A percentile compares a stretch with the other conserved stretches of the same genome.
phyloP scores from a whole-genome alignment of 2,113 vertebrate genomes.

The Progne subis region DNA sequence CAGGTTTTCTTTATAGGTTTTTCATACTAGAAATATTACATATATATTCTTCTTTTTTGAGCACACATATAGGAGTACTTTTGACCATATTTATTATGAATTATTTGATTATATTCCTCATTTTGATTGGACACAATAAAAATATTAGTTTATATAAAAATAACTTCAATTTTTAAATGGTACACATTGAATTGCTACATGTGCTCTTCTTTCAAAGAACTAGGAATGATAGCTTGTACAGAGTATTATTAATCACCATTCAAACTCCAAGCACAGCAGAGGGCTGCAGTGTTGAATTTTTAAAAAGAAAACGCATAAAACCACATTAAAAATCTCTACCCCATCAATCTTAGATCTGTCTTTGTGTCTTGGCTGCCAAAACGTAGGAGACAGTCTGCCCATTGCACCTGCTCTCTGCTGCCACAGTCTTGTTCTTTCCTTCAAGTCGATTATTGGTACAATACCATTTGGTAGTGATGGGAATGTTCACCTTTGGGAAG shows the following conservation, averaged over 20 bases:
- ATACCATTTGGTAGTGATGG: rapidly evolving
- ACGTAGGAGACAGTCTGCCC: neutral
- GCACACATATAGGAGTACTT: neutral
- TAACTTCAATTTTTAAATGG: neutral
- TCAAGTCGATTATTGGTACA: rapidly evolving
- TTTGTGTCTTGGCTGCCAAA: neutral
- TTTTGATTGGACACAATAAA: neutral
- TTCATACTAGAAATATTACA: neutral
- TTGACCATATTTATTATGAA: neutral
- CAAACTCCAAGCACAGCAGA: neutral
- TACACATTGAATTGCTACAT: neutral
- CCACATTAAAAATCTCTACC: neutral
- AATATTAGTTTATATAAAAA: neutral
- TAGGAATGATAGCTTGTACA: neutral
- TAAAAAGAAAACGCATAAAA: neutral
- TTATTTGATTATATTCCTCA: neutral
- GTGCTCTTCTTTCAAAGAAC: neutral
- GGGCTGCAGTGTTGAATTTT: neutral
- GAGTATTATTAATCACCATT: neutral
- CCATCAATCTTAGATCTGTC: neutral
- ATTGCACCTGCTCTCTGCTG: neutral
- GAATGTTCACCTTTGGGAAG: neutral
- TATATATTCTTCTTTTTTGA: neutral
- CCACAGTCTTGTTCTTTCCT: neutral
- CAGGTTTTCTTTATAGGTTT: neutral